These are phyloP conservation scores for Morpho helenor DNA, from an alignment of 2,888 invertebrate genomes.

Conservation along the genomic window DNA sequence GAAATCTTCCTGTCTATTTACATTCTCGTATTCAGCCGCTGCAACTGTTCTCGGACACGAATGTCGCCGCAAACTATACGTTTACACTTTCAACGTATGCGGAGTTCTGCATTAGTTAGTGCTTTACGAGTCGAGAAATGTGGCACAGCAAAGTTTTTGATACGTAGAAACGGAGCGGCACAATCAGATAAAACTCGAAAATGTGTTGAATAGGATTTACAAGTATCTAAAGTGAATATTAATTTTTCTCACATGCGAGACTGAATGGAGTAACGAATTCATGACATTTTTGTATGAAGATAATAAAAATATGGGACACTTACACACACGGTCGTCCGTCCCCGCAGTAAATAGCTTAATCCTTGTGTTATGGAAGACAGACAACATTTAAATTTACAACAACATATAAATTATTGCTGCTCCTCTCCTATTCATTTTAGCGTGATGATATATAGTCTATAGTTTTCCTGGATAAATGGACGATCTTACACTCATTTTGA, in stretches of 20 bases:
- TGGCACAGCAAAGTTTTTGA: conserved; percentile 1
- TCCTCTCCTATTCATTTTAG: no score
- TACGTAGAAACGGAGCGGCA: conserved; percentile 11
- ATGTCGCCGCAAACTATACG: conserved; percentile 27
- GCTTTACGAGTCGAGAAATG: conserved; percentile 13
- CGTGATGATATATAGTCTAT: no score
- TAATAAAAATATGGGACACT: not conserved
- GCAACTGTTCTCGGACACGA: conserved; percentile 29
- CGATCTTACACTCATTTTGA: no score
- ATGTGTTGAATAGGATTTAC: conserved; percentile 3
- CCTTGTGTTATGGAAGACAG: no score
- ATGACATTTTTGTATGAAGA: not conserved
- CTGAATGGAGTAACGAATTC: no score
- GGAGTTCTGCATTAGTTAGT: conserved; percentile 25
- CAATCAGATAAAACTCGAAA: conserved; percentile 24
- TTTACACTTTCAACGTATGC: conserved; percentile 28
- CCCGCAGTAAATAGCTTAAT: no score
- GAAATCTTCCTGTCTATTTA: conserved; percentile 24
- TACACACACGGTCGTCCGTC: no score
- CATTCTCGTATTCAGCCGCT: conserved; percentile 29
- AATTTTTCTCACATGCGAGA: no score
- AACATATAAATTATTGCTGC: no score
- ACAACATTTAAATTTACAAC: no score
- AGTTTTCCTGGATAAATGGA: no score
- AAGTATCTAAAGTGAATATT: no score